Base-by-base conservation (phyloP, 2,888 invertebrate species). In the Philereme transversata region DNA sequence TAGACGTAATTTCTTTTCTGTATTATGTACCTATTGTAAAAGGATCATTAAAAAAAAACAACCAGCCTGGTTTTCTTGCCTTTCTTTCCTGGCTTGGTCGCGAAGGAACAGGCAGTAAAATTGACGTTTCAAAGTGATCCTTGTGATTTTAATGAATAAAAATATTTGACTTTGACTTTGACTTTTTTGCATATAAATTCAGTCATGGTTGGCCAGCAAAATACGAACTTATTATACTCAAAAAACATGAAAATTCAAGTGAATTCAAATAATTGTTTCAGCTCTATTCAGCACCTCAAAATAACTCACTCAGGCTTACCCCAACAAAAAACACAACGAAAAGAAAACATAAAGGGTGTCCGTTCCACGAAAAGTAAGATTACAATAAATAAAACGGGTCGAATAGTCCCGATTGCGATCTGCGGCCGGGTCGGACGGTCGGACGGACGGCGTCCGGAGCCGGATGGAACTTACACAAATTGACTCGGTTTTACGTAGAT, bases 341-440 rank as follows among this genome's bases (percentile, higher is more conserved):
- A 56, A 60, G 64, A 60, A 68, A 68, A 70, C 64, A 64, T 79
- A 81, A 85, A 80, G 90, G 86, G 86, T 86, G 86, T 83, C 87
- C 85, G 88, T 89, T 88, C 90, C 88, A 86, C 87, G 88, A 90
- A 90, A 87, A 88, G 89, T 88, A 84, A 90, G 89, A 90, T 92
- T 90, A 90, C 89, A 90, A 68, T 90, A 91, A 91, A 91, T 91
- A 91, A 90, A 87, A 83, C 88, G 86, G 83, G 82, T 84, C 81
- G 83, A 83, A 85, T 84, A 51, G 51, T 51, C 34, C 51, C 81
- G 90, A 90, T 90, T 85, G 84, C 76, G 76, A 72, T 67, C 71
- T 54, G 57, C 40, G 65, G 60, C 60, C 67, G 70, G 66, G 46
- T 54, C 52, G 60, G 66, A 61, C 69, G 62, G 63, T 65, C 71